Conservation (phyloP, 64 coral and sea anemone genomes). For the Porites australiensis region DNA sequence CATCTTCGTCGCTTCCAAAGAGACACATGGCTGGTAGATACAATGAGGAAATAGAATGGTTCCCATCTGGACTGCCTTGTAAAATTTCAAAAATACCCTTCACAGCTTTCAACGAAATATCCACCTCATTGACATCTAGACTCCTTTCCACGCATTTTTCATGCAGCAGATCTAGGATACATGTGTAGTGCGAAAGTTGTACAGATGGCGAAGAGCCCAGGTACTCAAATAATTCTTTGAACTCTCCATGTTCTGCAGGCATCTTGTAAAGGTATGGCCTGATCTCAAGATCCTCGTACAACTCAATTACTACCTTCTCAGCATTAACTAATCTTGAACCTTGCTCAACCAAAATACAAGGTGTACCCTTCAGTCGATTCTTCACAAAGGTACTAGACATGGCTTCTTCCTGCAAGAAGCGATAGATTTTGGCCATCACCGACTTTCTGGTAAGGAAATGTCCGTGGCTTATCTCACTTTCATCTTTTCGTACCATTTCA, state of each 20-base stretch:
- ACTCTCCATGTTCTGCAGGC: conserved; percentile 6
- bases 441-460: background rate
- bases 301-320: conserved; percentile 52
- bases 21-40: conserved; percentile 47
- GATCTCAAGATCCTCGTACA: conserved; percentile 37
- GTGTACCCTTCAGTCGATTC: background rate
- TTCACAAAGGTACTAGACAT: background rate
- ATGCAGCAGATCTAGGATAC: conserved; percentile 47
- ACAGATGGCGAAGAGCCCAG: conserved; percentile 62
- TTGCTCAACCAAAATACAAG: conserved; percentile 66
- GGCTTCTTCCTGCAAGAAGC: background rate
- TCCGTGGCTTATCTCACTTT: background rate
- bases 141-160: conserved; percentile 14
- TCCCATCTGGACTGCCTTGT: background rate
- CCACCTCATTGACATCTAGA: conserved; percentile 22
- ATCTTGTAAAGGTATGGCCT: conserved; percentile 63
- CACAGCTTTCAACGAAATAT: conserved; percentile 33
- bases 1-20: background rate
- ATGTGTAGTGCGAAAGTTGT: conserved; percentile 35
- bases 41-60: background rate
- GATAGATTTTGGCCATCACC: conserved; percentile 32
- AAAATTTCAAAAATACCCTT: conserved; percentile 71
- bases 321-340: conserved; percentile 66
- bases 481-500: background rate
- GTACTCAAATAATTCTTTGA: conserved; percentile 57